Conservation (phyloP, 2,113 vertebrate species). For the Pachycephala philippinensis region DNA sequence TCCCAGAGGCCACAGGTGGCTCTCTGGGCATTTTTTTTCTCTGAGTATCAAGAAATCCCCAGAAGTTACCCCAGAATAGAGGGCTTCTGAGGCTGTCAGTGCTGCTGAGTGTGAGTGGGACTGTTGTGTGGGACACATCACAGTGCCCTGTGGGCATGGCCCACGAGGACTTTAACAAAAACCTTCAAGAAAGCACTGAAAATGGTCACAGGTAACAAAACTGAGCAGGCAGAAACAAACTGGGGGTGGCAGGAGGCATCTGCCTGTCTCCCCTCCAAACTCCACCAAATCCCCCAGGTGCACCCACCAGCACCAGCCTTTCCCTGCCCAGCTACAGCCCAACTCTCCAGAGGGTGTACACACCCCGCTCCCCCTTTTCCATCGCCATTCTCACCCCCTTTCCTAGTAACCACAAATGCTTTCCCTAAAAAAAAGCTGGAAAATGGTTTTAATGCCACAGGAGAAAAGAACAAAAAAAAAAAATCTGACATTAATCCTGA, state of each 20-base stretch:
- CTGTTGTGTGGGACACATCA: accelerated
- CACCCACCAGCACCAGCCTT: neutral
- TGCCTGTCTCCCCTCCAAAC: neutral
- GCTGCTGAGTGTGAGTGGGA: neutral
- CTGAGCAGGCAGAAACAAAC: neutral
- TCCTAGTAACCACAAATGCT: neutral
- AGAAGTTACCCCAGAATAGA: neutral
- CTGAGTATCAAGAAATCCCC: neutral
- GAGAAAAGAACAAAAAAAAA: neutral
- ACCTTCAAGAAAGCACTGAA: neutral
- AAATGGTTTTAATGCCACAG: neutral
- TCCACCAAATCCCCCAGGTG: neutral
- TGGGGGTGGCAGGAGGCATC: neutral
- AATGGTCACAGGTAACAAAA: neutral
- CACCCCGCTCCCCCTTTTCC: neutral
- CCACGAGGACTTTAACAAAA: neutral
- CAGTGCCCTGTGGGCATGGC: no score
- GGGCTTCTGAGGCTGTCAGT: neutral
- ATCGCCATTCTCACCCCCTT: neutral
- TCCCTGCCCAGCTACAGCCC: neutral
- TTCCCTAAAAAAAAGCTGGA: neutral
- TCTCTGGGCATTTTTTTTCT: neutral
- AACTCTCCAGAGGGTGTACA: accelerated
- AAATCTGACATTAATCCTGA: neutral
- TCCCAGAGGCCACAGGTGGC: conserved; percentile 25